Conservation (phyloP, 2,888 invertebrate genomes). For the Metalampra italica region DNA sequence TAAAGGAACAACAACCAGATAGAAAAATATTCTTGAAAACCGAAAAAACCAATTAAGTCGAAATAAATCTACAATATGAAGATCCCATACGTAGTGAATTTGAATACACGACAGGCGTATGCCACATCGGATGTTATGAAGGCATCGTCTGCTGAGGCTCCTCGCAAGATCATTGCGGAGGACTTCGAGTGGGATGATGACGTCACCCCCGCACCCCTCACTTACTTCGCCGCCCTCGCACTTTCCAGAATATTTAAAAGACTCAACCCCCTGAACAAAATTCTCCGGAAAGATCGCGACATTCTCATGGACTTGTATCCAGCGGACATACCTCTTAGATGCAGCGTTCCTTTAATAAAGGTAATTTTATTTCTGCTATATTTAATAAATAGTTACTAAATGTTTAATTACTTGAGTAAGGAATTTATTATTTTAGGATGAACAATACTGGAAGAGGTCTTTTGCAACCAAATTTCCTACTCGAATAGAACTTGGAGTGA, state of each 20-base stretch:
- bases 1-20: no score
- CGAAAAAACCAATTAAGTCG: neutral
- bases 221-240: constrained; percentile 45
- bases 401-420: neutral
- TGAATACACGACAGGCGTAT: constrained; percentile 51
- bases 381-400: neutral
- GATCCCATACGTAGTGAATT: constrained; percentile 59
- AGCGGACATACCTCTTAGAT: constrained; percentile 76
- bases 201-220: constrained; percentile 61
- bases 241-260: constrained; percentile 63
- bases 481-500: constrained; percentile 51
- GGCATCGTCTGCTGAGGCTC: constrained; percentile 38
- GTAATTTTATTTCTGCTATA: constrained; percentile 34
- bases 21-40: neutral
- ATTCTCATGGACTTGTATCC: constrained; percentile 80
- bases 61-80: constrained; percentile 42
- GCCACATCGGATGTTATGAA: constrained; percentile 42
- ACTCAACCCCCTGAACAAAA: constrained; percentile 71
- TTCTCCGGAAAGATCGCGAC: constrained; percentile 78
- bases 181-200: constrained; percentile 67
- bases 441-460: constrained; percentile 82
- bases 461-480: constrained; percentile 58
- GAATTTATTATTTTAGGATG: constrained; percentile 49
- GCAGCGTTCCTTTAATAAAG: constrained; percentile 73
- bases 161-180: constrained; percentile 56